Conservation (phyloP, 2,797 vertebrate species). For the Rhyacichthys aspro region DNA sequence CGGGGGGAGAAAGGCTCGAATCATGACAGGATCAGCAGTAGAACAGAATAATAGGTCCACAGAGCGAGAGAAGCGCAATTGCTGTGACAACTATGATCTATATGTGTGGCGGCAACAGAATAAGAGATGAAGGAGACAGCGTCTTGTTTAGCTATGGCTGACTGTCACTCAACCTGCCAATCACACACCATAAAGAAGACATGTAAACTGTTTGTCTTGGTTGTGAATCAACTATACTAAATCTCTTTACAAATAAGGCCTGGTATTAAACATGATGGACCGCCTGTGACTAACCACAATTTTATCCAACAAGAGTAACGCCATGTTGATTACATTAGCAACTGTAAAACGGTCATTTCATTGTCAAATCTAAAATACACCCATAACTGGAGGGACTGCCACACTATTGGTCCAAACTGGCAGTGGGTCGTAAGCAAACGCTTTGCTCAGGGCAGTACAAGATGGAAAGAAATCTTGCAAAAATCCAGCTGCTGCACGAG, state of each 20-base stretch:
- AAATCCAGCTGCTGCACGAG: too few relatives aligned
- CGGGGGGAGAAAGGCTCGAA: conserved; percentile 50
- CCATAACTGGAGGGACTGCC: too few relatives aligned
- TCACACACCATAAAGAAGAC: conserved; percentile 55
- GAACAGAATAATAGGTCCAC: conserved; percentile 80
- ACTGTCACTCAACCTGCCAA: conserved; percentile 62
- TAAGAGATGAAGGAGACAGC: conserved; percentile 69
- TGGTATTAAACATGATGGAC: too few relatives aligned
- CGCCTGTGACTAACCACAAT: too few relatives aligned
- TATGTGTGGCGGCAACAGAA: conserved; percentile 64
- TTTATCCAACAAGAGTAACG: too few relatives aligned
- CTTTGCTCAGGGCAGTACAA: too few relatives aligned
- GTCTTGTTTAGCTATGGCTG: conserved; percentile 62
- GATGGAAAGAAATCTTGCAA: too few relatives aligned
- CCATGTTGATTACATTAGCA: too few relatives aligned
- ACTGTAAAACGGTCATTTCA: too few relatives aligned
- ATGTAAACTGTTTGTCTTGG: conserved; percentile 24
- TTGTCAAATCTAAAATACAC: too few relatives aligned
- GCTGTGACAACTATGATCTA: conserved; percentile 80
- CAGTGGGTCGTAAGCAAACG: too few relatives aligned
- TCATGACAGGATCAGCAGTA: conserved; percentile 79
- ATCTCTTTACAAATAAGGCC: conserved; percentile 24
- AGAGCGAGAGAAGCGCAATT: conserved; percentile 73
- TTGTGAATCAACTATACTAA: conserved; percentile 14
- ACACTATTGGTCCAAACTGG: too few relatives aligned